Evolutionary conservation across 2,113 vertebrate species (phyloP).

Genomic region (Channa maculata): DNA sequence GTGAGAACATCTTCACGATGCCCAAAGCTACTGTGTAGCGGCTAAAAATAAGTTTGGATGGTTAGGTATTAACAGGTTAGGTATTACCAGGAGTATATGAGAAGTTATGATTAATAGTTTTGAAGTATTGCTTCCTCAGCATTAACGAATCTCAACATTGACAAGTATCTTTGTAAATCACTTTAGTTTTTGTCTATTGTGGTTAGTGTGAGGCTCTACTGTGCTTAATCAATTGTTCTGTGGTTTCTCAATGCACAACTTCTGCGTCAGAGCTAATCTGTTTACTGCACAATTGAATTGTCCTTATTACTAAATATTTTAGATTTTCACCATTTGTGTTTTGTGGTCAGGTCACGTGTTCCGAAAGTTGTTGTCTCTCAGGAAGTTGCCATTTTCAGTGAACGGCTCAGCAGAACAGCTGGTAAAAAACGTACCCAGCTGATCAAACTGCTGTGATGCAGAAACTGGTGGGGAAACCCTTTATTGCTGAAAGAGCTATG

Average conservation of each 20-base stretch:
- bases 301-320: constrained; percentile 24
- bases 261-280: constrained; percentile 24
- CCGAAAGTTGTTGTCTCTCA: constrained; percentile 21
- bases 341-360: background rate
- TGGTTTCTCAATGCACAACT: constrained; percentile 16
- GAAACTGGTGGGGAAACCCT: background rate
- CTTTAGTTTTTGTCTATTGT: background rate
- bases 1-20: no score
- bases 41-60: no score
- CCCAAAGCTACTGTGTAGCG: no score
- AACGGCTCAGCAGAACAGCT: no score
- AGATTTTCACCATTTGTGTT: constrained; percentile 1
- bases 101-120: background rate
- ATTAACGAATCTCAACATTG: constrained; percentile 10
- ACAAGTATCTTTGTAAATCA: constrained; percentile 11
- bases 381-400: no score
- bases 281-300: constrained; percentile 50
- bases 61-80: no score
- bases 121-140: background rate
- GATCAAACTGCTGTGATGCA: background rate
- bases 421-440: no score
- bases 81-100: no score
- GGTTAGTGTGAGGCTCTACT: background rate
- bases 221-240: background rate
- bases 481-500: background rate